These are phyloP conservation scores for Nymphalis c-album DNA, from an alignment of 2,888 invertebrate species.

Conservation along the genomic window DNA sequence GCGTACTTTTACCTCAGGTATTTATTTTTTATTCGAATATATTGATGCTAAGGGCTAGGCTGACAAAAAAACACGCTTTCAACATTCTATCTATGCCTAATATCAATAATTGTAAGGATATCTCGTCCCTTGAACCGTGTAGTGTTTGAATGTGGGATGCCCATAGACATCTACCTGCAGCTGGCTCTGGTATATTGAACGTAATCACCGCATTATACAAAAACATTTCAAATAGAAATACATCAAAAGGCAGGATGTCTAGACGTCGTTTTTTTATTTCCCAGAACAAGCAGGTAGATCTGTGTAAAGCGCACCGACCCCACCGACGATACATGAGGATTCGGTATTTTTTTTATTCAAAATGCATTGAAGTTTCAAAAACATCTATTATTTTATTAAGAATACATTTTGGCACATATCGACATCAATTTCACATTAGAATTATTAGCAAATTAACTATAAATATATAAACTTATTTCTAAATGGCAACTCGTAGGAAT, in stretches of 20 bases:
- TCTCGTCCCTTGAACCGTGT: conserved; percentile 59
- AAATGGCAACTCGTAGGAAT: conserved; percentile 33
- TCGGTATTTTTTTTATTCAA: conserved; percentile 35
- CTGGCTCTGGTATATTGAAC: conserved; percentile 68
- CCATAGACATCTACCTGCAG: conserved; percentile 67
- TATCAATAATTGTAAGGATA: conserved; percentile 51
- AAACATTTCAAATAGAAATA: conserved; percentile 72
- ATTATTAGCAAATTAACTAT: conserved; percentile 28
- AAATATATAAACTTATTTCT: conserved; percentile 21
- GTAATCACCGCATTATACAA: conserved; percentile 66
- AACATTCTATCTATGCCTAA: conserved; percentile 41
- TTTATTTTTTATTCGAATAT: conserved; percentile 32
- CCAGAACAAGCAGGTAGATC: conserved; percentile 72
- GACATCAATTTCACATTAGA: conserved; percentile 31
- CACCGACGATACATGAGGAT: conserved; percentile 5
- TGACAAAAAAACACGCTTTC: conserved; percentile 45
- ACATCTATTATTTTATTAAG: conserved; percentile 43
- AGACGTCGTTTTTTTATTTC: conserved; percentile 70
- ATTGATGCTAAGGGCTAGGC: conserved; percentile 32
- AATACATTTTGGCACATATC: conserved; percentile 43
- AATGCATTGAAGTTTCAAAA: conserved; percentile 39
- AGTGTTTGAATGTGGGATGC: conserved; percentile 53
- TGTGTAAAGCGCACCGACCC: conserved; percentile 38
- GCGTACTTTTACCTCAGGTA: conserved; percentile 36
- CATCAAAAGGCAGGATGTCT: conserved; percentile 77